Evolutionary conservation across 2,888 invertebrate species (phyloP).

Genomic region (Calephelis perditalis): DNA sequence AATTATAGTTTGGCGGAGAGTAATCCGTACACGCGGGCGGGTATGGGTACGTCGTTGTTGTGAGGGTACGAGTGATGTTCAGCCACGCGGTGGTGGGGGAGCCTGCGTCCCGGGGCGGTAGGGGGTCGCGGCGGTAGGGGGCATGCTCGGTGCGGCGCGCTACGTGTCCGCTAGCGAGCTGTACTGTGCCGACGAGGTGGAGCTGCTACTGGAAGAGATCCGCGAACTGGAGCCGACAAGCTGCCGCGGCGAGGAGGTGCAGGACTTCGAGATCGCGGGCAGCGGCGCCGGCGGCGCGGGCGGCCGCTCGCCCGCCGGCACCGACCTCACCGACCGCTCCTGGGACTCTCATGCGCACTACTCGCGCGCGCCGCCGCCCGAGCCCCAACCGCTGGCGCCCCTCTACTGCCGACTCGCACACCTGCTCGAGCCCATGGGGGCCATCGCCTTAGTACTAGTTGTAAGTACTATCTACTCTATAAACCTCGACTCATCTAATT

Average conservation of each 20-base stretch:
- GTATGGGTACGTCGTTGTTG: constrained; percentile 39
- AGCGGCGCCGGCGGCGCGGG: constrained; percentile 65
- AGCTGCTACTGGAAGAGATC: constrained; percentile 75
- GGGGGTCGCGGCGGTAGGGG: constrained; percentile 51
- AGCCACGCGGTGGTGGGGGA: constrained; percentile 18
- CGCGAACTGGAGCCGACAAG: constrained; percentile 74
- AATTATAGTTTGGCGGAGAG: constrained; percentile 38
- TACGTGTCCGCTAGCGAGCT: constrained; percentile 76
- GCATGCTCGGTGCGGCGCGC: constrained; percentile 74
- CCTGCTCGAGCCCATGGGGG: constrained; percentile 38
- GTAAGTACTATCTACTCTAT: constrained; percentile 28
- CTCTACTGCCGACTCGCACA: constrained; percentile 61
- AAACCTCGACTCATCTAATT: neutral
- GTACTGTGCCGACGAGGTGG: constrained; percentile 76
- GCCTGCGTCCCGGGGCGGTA: constrained; percentile 51
- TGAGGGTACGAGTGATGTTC: constrained; percentile 25
- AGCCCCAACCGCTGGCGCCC: constrained; percentile 60
- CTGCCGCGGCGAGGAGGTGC: constrained; percentile 72
- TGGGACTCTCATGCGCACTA: constrained; percentile 77
- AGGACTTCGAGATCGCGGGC: constrained; percentile 78
- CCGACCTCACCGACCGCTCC: constrained; percentile 67
- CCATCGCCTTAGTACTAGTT: constrained; percentile 39
- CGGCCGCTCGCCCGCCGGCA: constrained; percentile 67
- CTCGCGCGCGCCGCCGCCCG: constrained; percentile 58
- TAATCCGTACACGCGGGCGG: constrained; percentile 46